Evolutionary conservation across 1,140 invertebrate genomes (phyloP).

Genomic region (Tachypleus tridentatus): DNA sequence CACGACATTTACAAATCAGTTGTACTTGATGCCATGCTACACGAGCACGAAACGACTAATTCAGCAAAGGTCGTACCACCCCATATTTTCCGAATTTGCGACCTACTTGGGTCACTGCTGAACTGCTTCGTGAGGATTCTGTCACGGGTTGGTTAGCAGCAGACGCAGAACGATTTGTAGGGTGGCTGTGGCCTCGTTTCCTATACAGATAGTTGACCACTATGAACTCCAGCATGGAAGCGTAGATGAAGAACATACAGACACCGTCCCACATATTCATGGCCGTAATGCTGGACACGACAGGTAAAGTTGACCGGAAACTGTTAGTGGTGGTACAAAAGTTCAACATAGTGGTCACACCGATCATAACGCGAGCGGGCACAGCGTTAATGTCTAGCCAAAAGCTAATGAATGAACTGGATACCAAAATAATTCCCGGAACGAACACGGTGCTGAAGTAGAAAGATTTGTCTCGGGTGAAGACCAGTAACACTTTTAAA

Average conservation of each 20-base stretch:
- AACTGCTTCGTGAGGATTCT: slow-evolving; percentile 12
- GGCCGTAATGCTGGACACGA: slow-evolving; percentile 80
- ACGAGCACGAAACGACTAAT: too few species aligned
- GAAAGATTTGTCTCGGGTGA: slow-evolving; percentile 83
- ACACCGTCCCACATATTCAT: slow-evolving; percentile 95
- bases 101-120: slow-evolving; percentile 16
- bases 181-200: slow-evolving; percentile 11
- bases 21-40: too few species aligned
- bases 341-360: slow-evolving; percentile 92
- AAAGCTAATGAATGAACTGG: slow-evolving; percentile 85
- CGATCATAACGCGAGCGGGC: slow-evolving; percentile 59
- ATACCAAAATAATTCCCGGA: slow-evolving; percentile 85
- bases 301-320: slow-evolving; percentile 56
- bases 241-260: slow-evolving; percentile 93
- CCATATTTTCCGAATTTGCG: neutral
- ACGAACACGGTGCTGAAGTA: slow-evolving; percentile 93
- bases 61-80: too few species aligned
- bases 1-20: too few species aligned
- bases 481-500: slow-evolving; percentile 75
- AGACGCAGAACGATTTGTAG: slow-evolving; percentile 12
- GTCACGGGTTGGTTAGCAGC: slow-evolving; percentile 4
- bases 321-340: slow-evolving; percentile 70
- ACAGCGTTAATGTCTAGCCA: slow-evolving; percentile 94
- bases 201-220: slow-evolving; percentile 88
- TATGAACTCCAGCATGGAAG: slow-evolving; percentile 80